phyloP scores from a whole-genome alignment of 1,140 invertebrate genomes.

The Hylaeus volcanicus region DNA sequence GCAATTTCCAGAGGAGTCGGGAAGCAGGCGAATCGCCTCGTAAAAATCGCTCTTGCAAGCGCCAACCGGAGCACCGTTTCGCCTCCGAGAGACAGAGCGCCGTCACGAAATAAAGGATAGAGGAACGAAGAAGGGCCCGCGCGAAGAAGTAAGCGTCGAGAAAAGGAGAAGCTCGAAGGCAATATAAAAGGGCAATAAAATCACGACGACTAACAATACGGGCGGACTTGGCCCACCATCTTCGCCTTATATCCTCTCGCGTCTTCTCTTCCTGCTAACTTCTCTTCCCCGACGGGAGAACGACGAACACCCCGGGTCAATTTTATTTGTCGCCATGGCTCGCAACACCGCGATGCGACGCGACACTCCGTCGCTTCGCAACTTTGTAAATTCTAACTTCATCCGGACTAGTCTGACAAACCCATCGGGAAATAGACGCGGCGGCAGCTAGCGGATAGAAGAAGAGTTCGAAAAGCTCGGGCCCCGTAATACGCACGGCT shows the following conservation, averaged over 20 bases:
- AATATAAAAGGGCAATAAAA: constrained; percentile 69
- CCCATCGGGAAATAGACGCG: constrained; percentile 53
- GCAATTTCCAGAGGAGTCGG: constrained; percentile 40
- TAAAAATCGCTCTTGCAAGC: constrained; percentile 56
- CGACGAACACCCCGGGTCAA: constrained; percentile 51
- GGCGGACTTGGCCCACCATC: constrained; percentile 49
- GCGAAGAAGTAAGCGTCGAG: background rate
- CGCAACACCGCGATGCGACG: constrained; percentile 5
- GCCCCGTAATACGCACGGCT: background rate
- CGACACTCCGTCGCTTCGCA: constrained; percentile 11
- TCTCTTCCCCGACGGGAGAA: background rate
- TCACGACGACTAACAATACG: constrained; percentile 65
- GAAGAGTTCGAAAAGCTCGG: too few relatives aligned
- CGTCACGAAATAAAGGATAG: constrained; percentile 46
- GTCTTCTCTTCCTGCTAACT: constrained; percentile 2
- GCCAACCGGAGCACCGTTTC: background rate
- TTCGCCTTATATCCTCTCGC: constrained; percentile 41
- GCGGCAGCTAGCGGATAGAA: background rate
- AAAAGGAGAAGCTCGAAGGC: constrained; percentile 39
- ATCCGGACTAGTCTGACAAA: background rate
- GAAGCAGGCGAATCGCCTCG: constrained; percentile 33
- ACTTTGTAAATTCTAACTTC: constrained; percentile 58
- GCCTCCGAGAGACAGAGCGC: background rate
- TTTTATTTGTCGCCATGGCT: constrained; percentile 52
- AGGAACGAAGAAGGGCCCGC: constrained; percentile 6